Evolutionary conservation across 2,113 vertebrate species (phyloP).

Genomic region (Poeciliopsis occidentalis): DNA sequence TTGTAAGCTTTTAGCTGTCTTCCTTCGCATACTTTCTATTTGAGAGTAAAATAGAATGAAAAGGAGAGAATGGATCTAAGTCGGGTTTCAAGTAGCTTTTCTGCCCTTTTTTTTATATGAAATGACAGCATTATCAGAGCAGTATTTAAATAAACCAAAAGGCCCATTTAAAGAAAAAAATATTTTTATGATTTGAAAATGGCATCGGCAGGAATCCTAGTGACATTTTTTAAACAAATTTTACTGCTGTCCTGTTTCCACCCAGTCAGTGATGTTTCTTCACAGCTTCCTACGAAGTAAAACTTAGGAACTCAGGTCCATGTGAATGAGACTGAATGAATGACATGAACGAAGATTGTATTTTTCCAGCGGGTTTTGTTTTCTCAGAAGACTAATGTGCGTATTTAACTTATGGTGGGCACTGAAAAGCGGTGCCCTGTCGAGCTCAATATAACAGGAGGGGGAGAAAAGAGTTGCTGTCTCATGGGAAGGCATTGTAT

Average conservation of each 20-base stretch:
- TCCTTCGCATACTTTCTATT: slow-evolving; percentile 63
- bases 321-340: slow-evolving; percentile 65
- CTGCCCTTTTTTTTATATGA: slow-evolving; percentile 67
- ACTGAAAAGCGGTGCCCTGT: slow-evolving; percentile 18
- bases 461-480: slow-evolving; percentile 3
- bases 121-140: slow-evolving; percentile 48
- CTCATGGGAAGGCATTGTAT: slow-evolving; percentile 30
- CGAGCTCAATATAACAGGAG: slow-evolving; percentile 15
- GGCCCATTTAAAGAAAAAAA: slow-evolving; percentile 38
- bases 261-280: slow-evolving; percentile 23
- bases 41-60: slow-evolving; percentile 51
- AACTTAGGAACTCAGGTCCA: slow-evolving; percentile 73
- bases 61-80: slow-evolving; percentile 32
- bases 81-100: slow-evolving; percentile 65
- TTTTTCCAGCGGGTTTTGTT: slow-evolving; percentile 52
- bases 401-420: slow-evolving; percentile 35
- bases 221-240: slow-evolving; percentile 19
- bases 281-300: slow-evolving; percentile 50
- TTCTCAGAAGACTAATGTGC: slow-evolving; percentile 33
- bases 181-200: slow-evolving; percentile 23
- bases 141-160: slow-evolving; percentile 70
- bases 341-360: slow-evolving; percentile 72
- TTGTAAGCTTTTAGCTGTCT: slow-evolving; percentile 54
- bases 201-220: slow-evolving; percentile 28
- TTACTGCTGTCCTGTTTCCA: slow-evolving; percentile 49